phyloP scores from a whole-genome alignment of 2,888 invertebrate genomes.

The Tyria jacobaeae region DNA sequence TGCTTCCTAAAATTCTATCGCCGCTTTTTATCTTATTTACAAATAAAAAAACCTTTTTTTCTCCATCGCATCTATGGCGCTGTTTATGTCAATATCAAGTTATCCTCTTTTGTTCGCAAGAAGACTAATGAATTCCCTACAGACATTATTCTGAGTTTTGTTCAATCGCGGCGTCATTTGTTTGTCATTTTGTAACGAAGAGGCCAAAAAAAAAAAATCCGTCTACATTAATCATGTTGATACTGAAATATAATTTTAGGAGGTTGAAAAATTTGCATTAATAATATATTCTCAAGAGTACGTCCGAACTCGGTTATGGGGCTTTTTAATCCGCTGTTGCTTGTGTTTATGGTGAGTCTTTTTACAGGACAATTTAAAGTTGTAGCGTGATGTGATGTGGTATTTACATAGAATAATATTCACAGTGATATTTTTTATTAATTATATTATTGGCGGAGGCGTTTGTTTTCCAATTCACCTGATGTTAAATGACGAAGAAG shows the following conservation, averaged over 20 bases:
- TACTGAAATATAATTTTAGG: constrained; percentile 82
- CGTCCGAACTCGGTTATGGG: constrained; percentile 51
- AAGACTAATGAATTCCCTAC: constrained; percentile 76
- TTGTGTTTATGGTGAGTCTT: constrained; percentile 43
- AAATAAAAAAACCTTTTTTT: constrained; percentile 32
- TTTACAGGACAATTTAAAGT: neutral
- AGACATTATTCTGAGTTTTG: constrained; percentile 66
- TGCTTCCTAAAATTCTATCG: constrained; percentile 44
- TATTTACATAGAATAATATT: no score
- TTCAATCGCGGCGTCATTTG: constrained; percentile 77
- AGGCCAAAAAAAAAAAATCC: constrained; percentile 81
- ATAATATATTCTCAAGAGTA: constrained; percentile 73
- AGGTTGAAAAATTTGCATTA: constrained; percentile 81
- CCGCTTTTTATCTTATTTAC: constrained; percentile 28
- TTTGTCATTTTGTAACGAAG: constrained; percentile 76
- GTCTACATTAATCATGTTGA: constrained; percentile 82
- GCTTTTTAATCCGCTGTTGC: constrained; percentile 67
- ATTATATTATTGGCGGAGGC: no score
- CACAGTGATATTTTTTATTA: no score
- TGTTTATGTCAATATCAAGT: constrained; percentile 65
- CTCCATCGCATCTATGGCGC: constrained; percentile 46
- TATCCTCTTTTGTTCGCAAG: constrained; percentile 59
- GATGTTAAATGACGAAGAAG: no score
- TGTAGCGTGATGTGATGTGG: no score
- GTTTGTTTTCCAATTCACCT: no score